Conservation (phyloP, 2,113 vertebrate species). For the Fulica atra region DNA sequence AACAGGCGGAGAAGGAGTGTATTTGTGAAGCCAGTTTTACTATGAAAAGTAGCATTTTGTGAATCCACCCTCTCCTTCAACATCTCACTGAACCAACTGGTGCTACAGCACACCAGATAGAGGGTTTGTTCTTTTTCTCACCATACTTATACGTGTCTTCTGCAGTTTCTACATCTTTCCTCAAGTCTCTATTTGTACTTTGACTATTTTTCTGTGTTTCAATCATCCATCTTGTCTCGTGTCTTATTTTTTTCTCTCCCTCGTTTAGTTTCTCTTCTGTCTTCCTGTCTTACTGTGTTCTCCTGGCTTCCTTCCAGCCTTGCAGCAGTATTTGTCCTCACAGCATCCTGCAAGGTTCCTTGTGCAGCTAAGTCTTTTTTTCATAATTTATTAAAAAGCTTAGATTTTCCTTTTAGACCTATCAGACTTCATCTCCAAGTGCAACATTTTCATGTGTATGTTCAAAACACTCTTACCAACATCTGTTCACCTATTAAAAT, state of each 20-base stretch:
- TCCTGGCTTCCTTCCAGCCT: slow-evolving; percentile 48
- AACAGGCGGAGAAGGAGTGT: neutral
- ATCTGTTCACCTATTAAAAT: neutral
- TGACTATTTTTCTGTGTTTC: neutral
- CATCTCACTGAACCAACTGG: neutral
- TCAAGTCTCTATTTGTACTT: slow-evolving; percentile 23
- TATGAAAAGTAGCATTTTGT: slow-evolving; percentile 13
- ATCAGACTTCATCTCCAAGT: neutral
- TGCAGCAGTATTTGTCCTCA: slow-evolving; percentile 47
- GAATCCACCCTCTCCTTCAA: neutral
- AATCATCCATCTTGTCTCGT: neutral
- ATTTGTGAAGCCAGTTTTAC: slow-evolving; percentile 9
- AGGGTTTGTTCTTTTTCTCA: slow-evolving; percentile 15
- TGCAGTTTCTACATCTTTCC: neutral
- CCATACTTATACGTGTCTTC: neutral
- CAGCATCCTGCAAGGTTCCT: neutral
- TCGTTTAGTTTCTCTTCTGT: slow-evolving; percentile 12
- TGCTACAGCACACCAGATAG: neutral
- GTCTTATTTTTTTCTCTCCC: neutral
- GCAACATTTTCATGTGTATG: neutral
- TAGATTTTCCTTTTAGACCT: neutral
- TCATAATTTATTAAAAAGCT: neutral
- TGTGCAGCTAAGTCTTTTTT: neutral
- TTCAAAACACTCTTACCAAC: neutral
- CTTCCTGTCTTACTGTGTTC: neutral